Evolutionary conservation across 2,888 invertebrate genomes (phyloP).

Genomic region (Brenthis ino): DNA sequence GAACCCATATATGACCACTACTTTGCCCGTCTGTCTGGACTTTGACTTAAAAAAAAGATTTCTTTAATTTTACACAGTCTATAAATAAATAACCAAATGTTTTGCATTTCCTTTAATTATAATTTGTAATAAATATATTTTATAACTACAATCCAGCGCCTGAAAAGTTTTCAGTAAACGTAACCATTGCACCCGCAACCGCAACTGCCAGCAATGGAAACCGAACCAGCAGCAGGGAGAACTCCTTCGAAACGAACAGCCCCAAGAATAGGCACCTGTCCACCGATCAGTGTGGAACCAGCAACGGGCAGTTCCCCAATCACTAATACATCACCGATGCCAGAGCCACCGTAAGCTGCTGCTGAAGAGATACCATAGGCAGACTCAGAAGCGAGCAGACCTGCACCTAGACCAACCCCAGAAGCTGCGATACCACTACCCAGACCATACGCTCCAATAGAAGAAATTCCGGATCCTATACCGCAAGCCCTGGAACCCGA

Average conservation of each 20-base stretch:
- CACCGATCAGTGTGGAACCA: slow-evolving; percentile 45
- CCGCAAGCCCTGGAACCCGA: not conserved
- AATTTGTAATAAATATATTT: not conserved
- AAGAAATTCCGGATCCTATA: not conserved
- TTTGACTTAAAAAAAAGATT: no score
- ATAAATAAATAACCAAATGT: no score
- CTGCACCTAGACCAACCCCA: not conserved
- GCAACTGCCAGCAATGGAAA: slow-evolving; percentile 44
- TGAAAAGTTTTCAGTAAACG: not conserved
- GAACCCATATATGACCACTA: no score
- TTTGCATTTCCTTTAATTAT: no score
- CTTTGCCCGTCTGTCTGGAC: no score
- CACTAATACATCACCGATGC: slow-evolving; percentile 49
- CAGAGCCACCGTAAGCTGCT: slow-evolving; percentile 44
- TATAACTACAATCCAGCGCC: not conserved
- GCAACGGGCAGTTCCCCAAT: slow-evolving; percentile 53
- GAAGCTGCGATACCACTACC: not conserved
- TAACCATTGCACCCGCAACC: slow-evolving; percentile 41
- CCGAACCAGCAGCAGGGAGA: slow-evolving; percentile 43
- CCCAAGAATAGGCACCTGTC: slow-evolving; percentile 47
- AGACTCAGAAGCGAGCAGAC: slow-evolving; percentile 13
- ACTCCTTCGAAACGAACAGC: slow-evolving; percentile 45
- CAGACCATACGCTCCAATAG: not conserved
- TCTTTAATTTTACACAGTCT: no score
- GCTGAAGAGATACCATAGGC: slow-evolving; percentile 6